A percentile compares a stretch with the other conserved stretches of the same genome.
Conservation (phyloP, 2,888 invertebrate species). For the Corythucha ciliata region DNA sequence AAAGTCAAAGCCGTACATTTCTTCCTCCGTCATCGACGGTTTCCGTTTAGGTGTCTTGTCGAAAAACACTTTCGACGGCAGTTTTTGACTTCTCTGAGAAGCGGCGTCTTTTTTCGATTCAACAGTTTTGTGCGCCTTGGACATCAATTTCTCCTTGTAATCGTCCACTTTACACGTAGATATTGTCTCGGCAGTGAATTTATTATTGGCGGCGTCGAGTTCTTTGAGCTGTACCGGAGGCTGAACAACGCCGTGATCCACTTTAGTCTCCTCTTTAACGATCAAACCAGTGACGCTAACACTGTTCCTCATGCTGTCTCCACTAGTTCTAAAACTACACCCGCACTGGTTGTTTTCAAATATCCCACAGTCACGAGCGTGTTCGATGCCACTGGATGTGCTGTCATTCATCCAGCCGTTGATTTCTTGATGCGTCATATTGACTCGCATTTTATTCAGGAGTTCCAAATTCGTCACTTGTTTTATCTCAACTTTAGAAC, state of each 20-base stretch:
- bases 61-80: slow-evolving; percentile 17
- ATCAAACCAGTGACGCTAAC: slow-evolving; percentile 20
- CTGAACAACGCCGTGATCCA: slow-evolving; percentile 28
- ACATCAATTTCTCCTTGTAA: slow-evolving; percentile 29
- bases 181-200: slow-evolving; percentile 30
- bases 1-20: slow-evolving; percentile 31
- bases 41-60: slow-evolving; percentile 24
- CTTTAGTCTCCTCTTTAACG: slow-evolving; percentile 22
- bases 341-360: slow-evolving; percentile 33
- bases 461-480: slow-evolving; percentile 11
- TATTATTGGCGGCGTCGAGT: slow-evolving; percentile 25
- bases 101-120: slow-evolving; percentile 24
- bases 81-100: slow-evolving; percentile 19
- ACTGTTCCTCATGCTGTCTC: slow-evolving; percentile 23
- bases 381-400: slow-evolving; percentile 31
- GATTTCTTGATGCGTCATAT: slow-evolving; percentile 34
- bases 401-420: slow-evolving; percentile 34
- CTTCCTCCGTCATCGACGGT: slow-evolving; percentile 31
- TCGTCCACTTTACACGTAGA: slow-evolving; percentile 32
- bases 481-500: no score
- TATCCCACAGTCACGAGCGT: slow-evolving; percentile 32
- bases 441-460: slow-evolving; percentile 32
- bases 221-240: slow-evolving; percentile 31
- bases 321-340: slow-evolving; percentile 29
- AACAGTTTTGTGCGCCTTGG: slow-evolving; percentile 10